A percentile compares a stretch with the other conserved stretches of the same genome.
Evolutionary conservation across 1,140 invertebrate genomes (phyloP).

Genomic region (Forficula auricularia): DNA sequence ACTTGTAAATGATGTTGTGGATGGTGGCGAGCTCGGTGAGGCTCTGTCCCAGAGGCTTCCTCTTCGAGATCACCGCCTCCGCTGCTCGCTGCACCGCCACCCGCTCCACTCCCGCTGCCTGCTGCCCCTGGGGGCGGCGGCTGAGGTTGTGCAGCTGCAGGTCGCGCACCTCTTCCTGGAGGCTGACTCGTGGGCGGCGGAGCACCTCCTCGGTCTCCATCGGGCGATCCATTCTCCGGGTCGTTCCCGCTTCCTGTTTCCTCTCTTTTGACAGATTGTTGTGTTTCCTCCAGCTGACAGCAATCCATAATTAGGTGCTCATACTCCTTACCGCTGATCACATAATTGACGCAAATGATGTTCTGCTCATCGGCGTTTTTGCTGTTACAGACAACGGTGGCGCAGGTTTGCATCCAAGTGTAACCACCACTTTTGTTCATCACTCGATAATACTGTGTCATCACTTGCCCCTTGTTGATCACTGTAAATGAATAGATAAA

Average conservation of each 20-base stretch:
- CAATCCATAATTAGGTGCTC: slow-evolving; percentile 81
- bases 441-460: slow-evolving; percentile 86
- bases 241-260: slow-evolving; percentile 51
- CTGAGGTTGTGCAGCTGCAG: background rate
- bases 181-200: too few relatives aligned
- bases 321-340: slow-evolving; percentile 79
- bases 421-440: slow-evolving; percentile 93
- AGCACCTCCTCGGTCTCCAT: slow-evolving; percentile 55
- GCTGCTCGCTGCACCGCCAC: background rate
- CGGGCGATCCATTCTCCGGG: slow-evolving; percentile 69
- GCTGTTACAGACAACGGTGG: slow-evolving; percentile 84
- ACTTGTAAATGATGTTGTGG: too few relatives aligned
- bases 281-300: slow-evolving; percentile 65
- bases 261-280: slow-evolving; percentile 57
- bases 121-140: background rate
- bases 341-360: slow-evolving; percentile 91
- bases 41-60: too few relatives aligned
- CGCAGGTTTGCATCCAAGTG: slow-evolving; percentile 91
- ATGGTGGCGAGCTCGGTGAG: too few relatives aligned
- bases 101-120: background rate
- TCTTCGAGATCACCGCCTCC: background rate
- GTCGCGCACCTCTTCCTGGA: too few relatives aligned
- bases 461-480: slow-evolving; percentile 87
- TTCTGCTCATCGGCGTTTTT: slow-evolving; percentile 92
- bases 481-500: slow-evolving; percentile 55